Base-by-base conservation (phyloP, 2,797 vertebrate genomes). In the Hipposideros larvatus region DNA sequence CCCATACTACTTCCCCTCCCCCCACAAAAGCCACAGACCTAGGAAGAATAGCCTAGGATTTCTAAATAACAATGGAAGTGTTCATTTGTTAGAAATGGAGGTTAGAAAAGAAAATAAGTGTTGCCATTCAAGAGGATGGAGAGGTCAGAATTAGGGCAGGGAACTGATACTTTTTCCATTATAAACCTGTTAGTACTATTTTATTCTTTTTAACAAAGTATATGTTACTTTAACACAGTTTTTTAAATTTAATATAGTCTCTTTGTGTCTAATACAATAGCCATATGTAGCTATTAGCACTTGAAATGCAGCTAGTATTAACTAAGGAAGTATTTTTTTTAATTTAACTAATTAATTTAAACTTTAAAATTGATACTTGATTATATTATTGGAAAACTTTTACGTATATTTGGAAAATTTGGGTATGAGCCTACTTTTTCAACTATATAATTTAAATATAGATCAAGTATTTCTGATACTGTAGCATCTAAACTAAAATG, bases 371-470 rank as follows among this genome's bases (percentile, higher is more conserved):
- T 14, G 53, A 43, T 75, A 15, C 8, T 85, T 41, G 53, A 46
- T 85, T 71, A 8, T 74, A 16, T 74, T 73, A 48, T 37, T 71
- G 10, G 65, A 91, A 80, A 87, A 74, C 14, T 71, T 94, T 48
- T 74, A 95, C 66, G 57, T 91, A 37, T 90, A 14, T 87, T 63
- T 91, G n/a, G n/a, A 26, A 86, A 95, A 57, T 46, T 73, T 79
- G 41, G 37, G 8, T 80, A 79, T n/a, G 48, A 95, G 26, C 48
- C 61, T 95, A 73, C 65, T 57, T 91, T 87, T 95, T 91, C 34
- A 65, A 73, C 59, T 80, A 46, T 66, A 71, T 79, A 66, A 80
- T 48, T 77, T 70, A 89, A 65, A 93, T 75, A 59, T 53, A 78
- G 21, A 68, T 78, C 11, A 77, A 43, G 4, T 93, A 74, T 93